Base-by-base conservation (phyloP, 2,888 invertebrate species). In the Gastrophysa polygoni region DNA sequence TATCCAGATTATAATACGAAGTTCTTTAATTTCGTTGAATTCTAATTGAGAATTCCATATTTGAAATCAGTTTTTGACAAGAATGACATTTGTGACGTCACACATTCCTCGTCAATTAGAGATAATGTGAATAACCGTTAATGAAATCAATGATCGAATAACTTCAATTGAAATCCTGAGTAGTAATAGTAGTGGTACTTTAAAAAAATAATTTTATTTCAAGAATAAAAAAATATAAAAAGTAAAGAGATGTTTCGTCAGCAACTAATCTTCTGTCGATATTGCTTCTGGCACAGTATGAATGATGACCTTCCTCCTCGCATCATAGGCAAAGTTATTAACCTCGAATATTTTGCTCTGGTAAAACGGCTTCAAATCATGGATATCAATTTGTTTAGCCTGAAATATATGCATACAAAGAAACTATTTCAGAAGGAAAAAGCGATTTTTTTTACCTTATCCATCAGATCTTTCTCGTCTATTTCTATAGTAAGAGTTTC, bases 361-460 rank as follows among this genome's bases (percentile, higher is more conserved):
- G 73, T 95, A 98, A 83, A 99, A 99, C 0, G 93, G 88, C 72
- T 91, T 90, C 59, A 98, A 82, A 79, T 95, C 94, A 67, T 88
- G 86, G 62, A 98, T 94, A 78, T 95, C 93, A 71, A 98, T 90
- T 81, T 95, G 93, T 75, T 93, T 89, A 0, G 97, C 98, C 86
- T 96, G 83, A 66, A 73, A 74, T 61, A 61, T 59, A 68, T n/a
- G 56, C 51, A 57, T 44, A 32, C 55, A 47, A 50, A 20, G 43
- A 7, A 57, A n/a, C 1, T 6, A 20, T 51, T 4, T 21, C 49
- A 46, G 50, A 44, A 18, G 8, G 54, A 50, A 51, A 47, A 55
- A 28, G 2, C 14, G 6, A 43, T 6, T 5, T 5, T 43, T 1
- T 16, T 68, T 71, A 79, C 80, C 74, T 80, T 81, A 82, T 90